A percentile compares a stretch with the other conserved stretches of the same genome.
phyloP scores from a whole-genome alignment of 2,888 invertebrate species.

The Ditylenchus weischeri region DNA sequence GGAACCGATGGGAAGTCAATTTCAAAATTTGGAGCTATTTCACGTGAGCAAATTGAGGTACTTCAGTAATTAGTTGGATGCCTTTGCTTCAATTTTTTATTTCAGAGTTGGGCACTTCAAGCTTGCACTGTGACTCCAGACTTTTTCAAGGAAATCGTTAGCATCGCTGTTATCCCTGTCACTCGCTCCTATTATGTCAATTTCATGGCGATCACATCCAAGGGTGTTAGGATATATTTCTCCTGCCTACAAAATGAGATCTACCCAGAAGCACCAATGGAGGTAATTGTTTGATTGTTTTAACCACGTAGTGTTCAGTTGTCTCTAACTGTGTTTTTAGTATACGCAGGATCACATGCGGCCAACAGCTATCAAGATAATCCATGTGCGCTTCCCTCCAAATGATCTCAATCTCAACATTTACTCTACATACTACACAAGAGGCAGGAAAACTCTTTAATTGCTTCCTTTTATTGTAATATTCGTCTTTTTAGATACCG shows the following conservation, averaged over 20 bases:
- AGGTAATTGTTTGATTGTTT: background rate
- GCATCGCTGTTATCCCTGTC: constrained; percentile 78
- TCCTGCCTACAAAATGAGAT: constrained; percentile 25
- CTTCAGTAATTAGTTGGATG: background rate
- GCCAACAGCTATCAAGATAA: constrained; percentile 17
- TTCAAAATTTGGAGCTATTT: constrained; percentile 71
- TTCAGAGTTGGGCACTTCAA: constrained; percentile 61
- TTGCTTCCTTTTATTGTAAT: background rate
- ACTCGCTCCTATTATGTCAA: constrained; percentile 71
- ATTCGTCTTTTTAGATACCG: constrained; percentile 2
- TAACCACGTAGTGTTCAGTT: background rate
- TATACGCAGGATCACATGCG: constrained; percentile 27
- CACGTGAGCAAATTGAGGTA: constrained; percentile 68
- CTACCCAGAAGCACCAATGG: background rate
- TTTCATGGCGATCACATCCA: constrained; percentile 70
- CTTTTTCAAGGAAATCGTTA: constrained; percentile 80
- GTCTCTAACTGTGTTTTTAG: constrained; percentile 28
- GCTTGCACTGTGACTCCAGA: constrained; percentile 74
- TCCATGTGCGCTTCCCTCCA: constrained; percentile 32
- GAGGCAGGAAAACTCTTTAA: constrained; percentile 1
- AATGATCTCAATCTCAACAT: constrained; percentile 21
- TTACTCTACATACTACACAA: constrained; percentile 21
- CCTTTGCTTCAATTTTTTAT: background rate
- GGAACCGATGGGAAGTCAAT: constrained; percentile 75
- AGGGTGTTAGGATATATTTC: constrained; percentile 76